phyloP scores from a whole-genome alignment of 35 echinoderm and acorn worm species.

The Nesometra sesokonis region DNA sequence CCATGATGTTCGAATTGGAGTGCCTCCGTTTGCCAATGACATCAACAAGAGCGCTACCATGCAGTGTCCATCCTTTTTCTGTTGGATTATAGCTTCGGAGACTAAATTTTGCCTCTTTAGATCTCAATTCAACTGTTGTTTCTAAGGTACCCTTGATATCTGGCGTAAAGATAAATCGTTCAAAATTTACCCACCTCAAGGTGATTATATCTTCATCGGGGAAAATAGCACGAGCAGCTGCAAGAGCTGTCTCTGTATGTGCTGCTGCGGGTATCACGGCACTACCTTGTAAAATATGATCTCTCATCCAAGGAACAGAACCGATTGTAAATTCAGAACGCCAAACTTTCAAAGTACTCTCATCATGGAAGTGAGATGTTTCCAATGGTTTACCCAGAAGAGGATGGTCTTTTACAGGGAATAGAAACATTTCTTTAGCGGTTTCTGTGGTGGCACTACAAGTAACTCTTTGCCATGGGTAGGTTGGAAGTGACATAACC shows the following conservation, averaged over 20 bases:
- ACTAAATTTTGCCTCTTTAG: conserved; percentile 63
- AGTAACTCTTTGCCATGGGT: conserved; percentile 85
- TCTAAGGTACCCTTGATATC: conserved; percentile 53
- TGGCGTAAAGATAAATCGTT: conserved; percentile 80
- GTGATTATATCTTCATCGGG: conserved; percentile 35
- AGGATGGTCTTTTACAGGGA: conserved; percentile 70
- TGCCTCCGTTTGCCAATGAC: conserved; percentile 33
- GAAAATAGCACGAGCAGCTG: conserved; percentile 39
- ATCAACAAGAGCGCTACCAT: conserved; percentile 70
- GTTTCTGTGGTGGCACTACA: conserved; percentile 63
- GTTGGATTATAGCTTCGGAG: conserved; percentile 64
- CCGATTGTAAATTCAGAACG: conserved; percentile 37
- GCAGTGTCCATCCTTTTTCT: conserved; percentile 52
- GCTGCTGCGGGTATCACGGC: conserved; percentile 89
- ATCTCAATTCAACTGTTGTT: conserved; percentile 45
- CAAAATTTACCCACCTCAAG: conserved; percentile 69
- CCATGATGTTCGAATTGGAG: conserved; percentile 9
- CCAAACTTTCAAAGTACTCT: conserved; percentile 73
- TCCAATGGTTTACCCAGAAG: conserved; percentile 62
- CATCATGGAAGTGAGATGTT: conserved; percentile 55
- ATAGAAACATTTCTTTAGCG: conserved; percentile 61
- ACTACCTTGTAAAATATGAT: conserved; percentile 88
- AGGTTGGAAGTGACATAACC: conserved; percentile 69
- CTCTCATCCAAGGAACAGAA: conserved; percentile 79
- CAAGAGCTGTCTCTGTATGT: conserved; percentile 67